Evolutionary conservation across 2,888 invertebrate genomes (phyloP).

Genomic region (Amorpha juglandis): DNA sequence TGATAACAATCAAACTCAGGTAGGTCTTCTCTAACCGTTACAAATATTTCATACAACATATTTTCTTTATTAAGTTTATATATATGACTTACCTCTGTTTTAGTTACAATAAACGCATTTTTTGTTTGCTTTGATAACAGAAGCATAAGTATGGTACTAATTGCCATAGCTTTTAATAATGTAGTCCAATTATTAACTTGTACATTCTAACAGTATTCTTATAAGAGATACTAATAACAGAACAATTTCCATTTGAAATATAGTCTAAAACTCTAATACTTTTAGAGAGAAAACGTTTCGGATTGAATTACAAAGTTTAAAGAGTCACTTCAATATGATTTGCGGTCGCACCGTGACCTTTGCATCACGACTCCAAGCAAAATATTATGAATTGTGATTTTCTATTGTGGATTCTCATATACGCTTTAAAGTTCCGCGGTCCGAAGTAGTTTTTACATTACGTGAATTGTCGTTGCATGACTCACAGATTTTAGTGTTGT

Average conservation of each 20-base stretch:
- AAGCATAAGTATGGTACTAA: neutral
- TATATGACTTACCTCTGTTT: neutral
- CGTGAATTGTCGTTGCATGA: conserved; percentile 24
- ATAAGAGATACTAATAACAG: neutral
- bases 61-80: neutral
- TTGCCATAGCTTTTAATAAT: neutral
- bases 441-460: conserved; percentile 1
- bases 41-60: neutral
- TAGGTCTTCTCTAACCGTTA: conserved; percentile 13
- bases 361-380: conserved; percentile 65
- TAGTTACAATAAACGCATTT: neutral
- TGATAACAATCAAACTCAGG: conserved; percentile 35
- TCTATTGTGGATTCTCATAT: conserved; percentile 48
- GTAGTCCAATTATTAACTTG: too few species aligned
- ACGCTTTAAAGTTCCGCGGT: conserved; percentile 28
- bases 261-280: conserved; percentile 46
- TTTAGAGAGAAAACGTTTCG: conserved; percentile 71
- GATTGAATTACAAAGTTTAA: conserved; percentile 65
- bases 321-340: conserved; percentile 61
- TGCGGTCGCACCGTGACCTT: conserved; percentile 66
- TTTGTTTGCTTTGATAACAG: neutral
- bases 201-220: too few species aligned
- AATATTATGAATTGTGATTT: conserved; percentile 64
- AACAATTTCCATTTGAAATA: conserved; percentile 37
- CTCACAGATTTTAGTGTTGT: conserved; percentile 21